Evolutionary conservation across 2,113 vertebrate genomes (phyloP).

Genomic region (Cromileptes altivelis): DNA sequence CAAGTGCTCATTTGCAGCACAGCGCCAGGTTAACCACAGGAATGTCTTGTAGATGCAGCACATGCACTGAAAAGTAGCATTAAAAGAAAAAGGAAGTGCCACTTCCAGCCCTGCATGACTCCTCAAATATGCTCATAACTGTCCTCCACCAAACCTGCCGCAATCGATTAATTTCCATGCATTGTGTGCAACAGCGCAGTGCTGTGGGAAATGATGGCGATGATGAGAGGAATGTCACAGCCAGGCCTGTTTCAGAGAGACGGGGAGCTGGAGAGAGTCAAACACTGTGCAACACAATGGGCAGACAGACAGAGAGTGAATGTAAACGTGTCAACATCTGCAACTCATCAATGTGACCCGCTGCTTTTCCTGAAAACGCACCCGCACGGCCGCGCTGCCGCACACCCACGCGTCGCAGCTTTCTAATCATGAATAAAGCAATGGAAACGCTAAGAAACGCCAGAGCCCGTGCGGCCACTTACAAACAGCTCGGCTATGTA

Average conservation of each 20-base stretch:
- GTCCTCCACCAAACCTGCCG: background rate
- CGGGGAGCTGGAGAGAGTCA: slow-evolving; percentile 32
- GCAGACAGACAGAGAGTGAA: slow-evolving; percentile 52
- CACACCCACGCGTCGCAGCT: slow-evolving; percentile 52
- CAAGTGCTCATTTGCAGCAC: background rate
- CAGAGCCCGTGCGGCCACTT: background rate
- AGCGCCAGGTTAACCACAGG: background rate
- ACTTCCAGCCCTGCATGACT: background rate
- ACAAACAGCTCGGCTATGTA: slow-evolving; percentile 15
- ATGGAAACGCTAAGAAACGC: slow-evolving; percentile 8
- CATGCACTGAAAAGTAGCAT: background rate
- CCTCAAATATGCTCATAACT: background rate
- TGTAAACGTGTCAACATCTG: slow-evolving; percentile 89
- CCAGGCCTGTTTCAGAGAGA: slow-evolving; percentile 43
- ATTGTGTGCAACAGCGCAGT: slow-evolving; percentile 12
- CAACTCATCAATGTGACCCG: slow-evolving; percentile 79
- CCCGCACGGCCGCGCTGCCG: background rate
- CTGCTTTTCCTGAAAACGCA: slow-evolving; percentile 19
- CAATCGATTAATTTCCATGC: background rate
- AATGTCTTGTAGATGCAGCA: background rate
- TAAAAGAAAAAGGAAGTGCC: background rate
- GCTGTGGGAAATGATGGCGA: slow-evolving; percentile 26
- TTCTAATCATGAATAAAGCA: slow-evolving; percentile 17
- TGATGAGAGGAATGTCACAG: slow-evolving; percentile 41
- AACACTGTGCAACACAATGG: slow-evolving; percentile 38